phyloP scores from a whole-genome alignment of 2,797 vertebrate species.

The Thaleichthys pacificus region DNA sequence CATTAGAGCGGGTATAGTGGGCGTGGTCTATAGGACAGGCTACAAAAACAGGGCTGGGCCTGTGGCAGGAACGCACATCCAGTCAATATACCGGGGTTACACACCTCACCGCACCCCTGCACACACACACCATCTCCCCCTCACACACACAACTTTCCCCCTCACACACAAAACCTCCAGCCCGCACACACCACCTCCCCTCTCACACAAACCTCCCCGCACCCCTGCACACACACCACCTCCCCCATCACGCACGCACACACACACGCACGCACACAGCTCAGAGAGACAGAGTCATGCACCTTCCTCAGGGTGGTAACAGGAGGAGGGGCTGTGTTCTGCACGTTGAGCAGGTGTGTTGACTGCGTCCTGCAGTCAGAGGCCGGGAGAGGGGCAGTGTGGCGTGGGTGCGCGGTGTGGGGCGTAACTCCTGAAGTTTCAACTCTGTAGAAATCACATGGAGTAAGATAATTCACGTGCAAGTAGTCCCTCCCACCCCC shows the following conservation, averaged over 20 bases:
- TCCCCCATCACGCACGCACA: slow-evolving; percentile 24
- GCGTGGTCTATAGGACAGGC: slow-evolving; percentile 95
- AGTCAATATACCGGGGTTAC: slow-evolving; percentile 35
- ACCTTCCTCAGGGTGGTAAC: neutral
- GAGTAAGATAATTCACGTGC: slow-evolving; percentile 99
- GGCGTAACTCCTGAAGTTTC: slow-evolving; percentile 60
- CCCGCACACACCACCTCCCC: slow-evolving; percentile 49
- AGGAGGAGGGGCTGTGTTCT: neutral
- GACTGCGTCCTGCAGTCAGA: neutral
- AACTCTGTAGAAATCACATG: slow-evolving; percentile 92
- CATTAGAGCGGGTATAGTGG: slow-evolving; percentile 88
- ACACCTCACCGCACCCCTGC: slow-evolving; percentile 76
- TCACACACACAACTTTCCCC: slow-evolving; percentile 32
- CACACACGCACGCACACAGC: slow-evolving; percentile 46
- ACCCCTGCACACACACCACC: slow-evolving; percentile 76
- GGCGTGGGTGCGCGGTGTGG: slow-evolving; percentile 49
- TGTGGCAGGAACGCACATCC: slow-evolving; percentile 38
- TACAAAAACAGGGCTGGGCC: slow-evolving; percentile 81
- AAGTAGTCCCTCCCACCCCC: slow-evolving; percentile 77
- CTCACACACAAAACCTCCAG: slow-evolving; percentile 10
- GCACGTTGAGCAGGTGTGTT: neutral
- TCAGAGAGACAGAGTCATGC: neutral
- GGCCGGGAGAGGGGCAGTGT: slow-evolving; percentile 40
- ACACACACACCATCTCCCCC: slow-evolving; percentile 70
- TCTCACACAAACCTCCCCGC: slow-evolving; percentile 18